A percentile compares a stretch with the other conserved stretches of the same genome.
Conservation (phyloP, 92 coral and sea anemone genomes). For the Pocillopora meandrina region DNA sequence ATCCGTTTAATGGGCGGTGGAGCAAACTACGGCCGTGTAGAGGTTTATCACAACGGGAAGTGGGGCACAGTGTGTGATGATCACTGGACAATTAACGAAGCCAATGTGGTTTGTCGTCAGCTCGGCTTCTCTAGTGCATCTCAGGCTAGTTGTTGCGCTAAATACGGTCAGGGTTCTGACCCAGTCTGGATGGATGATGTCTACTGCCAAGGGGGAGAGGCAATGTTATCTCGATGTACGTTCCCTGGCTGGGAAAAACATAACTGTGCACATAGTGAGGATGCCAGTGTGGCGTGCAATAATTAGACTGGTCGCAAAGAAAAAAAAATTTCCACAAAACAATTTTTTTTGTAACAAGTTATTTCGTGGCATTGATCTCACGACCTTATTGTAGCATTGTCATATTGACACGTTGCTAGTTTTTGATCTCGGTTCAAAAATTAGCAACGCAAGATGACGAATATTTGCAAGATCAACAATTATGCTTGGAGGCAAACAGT, state of each 20-base stretch:
- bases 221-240: background rate
- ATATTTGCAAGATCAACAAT: too few relatives aligned
- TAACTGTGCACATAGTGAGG: constrained; percentile 20
- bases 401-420: too few relatives aligned
- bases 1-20: background rate
- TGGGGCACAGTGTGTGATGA: constrained; percentile 66
- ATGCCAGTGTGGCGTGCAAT: constrained; percentile 45
- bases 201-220: constrained; percentile 38
- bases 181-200: constrained; percentile 54
- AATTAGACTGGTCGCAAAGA: background rate
- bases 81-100: constrained; percentile 29
- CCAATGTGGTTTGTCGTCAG: constrained; percentile 55
- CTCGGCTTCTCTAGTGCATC: constrained; percentile 30
- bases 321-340: too few relatives aligned
- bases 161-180: constrained; percentile 1
- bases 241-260: background rate
- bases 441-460: too few relatives aligned
- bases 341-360: too few relatives aligned
- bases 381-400: too few relatives aligned
- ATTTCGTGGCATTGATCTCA: too few relatives aligned
- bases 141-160: constrained; percentile 1
- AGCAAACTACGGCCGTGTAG: constrained; percentile 46
- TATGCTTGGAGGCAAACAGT: too few relatives aligned
- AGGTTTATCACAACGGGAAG: constrained; percentile 37
- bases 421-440: too few relatives aligned